phyloP scores from a whole-genome alignment of 2,797 vertebrate genomes.

The Chaetophractus vellerosus region DNA sequence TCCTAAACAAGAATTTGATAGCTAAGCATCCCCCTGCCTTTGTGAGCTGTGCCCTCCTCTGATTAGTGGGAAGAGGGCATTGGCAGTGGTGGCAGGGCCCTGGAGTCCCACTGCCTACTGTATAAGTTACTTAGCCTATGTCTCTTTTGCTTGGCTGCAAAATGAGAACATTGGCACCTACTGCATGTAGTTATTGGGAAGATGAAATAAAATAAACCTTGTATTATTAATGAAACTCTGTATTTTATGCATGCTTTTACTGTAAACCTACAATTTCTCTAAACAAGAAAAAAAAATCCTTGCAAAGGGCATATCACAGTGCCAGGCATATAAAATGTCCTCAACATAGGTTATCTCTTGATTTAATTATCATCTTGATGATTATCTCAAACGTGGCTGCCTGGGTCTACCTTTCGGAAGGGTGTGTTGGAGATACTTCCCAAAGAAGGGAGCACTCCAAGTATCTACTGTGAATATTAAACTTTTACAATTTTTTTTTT shows the following conservation, averaged over 20 bases:
- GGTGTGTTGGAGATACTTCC: neutral
- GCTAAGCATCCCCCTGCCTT: neutral
- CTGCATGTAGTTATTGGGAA: neutral
- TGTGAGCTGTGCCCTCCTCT: neutral
- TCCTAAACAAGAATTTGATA: neutral
- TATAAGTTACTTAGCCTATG: neutral
- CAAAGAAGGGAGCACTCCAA: neutral
- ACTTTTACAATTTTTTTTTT: neutral
- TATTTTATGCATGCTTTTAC: no score
- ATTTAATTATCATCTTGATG: neutral
- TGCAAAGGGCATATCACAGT: neutral
- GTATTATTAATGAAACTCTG: neutral
- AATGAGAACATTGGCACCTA: neutral
- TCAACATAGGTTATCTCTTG: neutral
- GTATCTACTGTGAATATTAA: neutral
- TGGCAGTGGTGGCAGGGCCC: neutral
- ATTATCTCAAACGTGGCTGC: neutral
- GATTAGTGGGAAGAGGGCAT: neutral
- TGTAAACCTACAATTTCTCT: no score
- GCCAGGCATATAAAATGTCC: neutral
- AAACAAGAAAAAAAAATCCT: neutral
- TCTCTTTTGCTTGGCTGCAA: neutral
- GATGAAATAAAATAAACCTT: constrained; percentile 16
- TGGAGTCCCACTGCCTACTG: neutral
- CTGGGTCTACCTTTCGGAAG: neutral